phyloP scores from a whole-genome alignment of 2,888 invertebrate species.

The Dryobota labecula region DNA sequence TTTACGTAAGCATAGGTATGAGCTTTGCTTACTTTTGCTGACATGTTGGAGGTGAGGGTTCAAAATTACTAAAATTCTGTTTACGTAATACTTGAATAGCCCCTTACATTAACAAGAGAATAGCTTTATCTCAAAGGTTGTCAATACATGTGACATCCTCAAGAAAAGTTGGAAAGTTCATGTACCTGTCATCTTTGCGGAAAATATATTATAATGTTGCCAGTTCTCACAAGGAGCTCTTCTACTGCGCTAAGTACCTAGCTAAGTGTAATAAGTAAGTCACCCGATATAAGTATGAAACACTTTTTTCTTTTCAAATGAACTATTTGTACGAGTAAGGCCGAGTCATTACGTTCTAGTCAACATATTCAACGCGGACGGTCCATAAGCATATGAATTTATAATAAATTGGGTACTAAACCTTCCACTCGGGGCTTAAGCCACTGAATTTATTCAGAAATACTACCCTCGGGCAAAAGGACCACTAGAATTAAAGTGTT shows the following conservation, averaged over 20 bases:
- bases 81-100: too few species aligned
- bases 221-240: neutral
- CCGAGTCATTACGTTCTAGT: constrained; percentile 32
- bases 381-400: constrained; percentile 75
- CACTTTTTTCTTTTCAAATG: neutral
- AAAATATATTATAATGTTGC: neutral
- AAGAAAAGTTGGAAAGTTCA: neutral
- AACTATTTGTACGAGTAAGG: neutral
- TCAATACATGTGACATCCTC: neutral
- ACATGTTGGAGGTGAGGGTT: too few species aligned
- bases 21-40: too few species aligned
- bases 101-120: too few species aligned
- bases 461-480: constrained; percentile 59
- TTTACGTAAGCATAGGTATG: too few species aligned
- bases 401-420: constrained; percentile 76
- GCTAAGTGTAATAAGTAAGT: neutral
- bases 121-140: neutral
- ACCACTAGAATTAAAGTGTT: constrained; percentile 31
- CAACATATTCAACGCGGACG: constrained; percentile 39
- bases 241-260: neutral
- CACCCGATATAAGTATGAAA: neutral
- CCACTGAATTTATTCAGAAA: constrained; percentile 71
- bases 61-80: too few species aligned
- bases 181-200: too few species aligned
- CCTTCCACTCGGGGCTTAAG: constrained; percentile 62